Conservation (phyloP, 2,113 vertebrate species). For the Motacilla alba region DNA sequence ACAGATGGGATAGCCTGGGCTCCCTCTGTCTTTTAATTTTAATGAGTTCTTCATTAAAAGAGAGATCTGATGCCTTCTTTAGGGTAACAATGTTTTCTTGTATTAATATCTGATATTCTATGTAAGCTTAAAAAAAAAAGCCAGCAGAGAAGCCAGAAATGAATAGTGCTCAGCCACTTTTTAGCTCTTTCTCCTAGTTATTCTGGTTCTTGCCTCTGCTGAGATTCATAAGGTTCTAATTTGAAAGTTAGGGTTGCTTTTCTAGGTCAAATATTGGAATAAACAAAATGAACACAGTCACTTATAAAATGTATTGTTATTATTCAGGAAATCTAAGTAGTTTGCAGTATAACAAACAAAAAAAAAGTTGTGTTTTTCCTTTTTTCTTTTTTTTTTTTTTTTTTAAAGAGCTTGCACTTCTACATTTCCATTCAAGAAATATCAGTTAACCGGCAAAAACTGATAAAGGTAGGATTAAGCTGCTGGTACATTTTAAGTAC, state of each 20-base stretch:
- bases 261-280: background rate
- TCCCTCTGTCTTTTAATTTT: conserved; percentile 5
- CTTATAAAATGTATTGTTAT: background rate
- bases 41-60: background rate
- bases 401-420: background rate
- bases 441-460: background rate
- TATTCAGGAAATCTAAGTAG: background rate
- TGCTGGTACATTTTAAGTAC: background rate
- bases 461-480: background rate
- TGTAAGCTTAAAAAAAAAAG: background rate
- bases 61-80: background rate
- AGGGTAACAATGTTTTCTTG: background rate
- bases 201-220: background rate
- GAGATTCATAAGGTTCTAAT: background rate
- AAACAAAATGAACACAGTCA: background rate
- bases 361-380: background rate
- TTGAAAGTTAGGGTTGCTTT: background rate
- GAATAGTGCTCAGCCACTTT: background rate
- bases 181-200: background rate
- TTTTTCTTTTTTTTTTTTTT: background rate
- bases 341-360: background rate
- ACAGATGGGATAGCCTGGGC: background rate
- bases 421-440: background rate
- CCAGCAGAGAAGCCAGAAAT: background rate
- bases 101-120: background rate